Evolutionary conservation across 2,888 invertebrate genomes (phyloP).

Genomic region (Neelides folsomi): DNA sequence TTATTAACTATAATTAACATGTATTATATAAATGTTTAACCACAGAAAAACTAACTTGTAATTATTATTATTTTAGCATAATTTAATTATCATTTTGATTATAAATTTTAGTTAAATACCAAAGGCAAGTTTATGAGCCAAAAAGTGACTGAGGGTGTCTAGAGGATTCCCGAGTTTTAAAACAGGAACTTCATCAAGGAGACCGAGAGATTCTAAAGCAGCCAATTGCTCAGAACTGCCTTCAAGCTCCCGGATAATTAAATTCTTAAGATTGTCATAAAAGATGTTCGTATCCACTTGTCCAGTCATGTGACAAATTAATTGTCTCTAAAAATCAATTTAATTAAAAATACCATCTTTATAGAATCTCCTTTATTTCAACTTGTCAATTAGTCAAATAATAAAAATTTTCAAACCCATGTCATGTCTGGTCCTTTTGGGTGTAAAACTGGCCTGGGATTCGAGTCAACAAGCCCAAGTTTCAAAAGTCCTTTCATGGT

Average conservation of each 20-base stretch:
- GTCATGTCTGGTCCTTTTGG: constrained; percentile 89
- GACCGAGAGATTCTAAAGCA: constrained; percentile 71
- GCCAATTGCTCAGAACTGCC: constrained; percentile 41
- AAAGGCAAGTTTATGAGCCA: constrained; percentile 64
- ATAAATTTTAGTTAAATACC: constrained; percentile 43
- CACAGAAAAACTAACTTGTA: no score
- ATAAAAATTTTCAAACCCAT: constrained; percentile 53
- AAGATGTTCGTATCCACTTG: constrained; percentile 74
- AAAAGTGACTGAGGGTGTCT: constrained; percentile 81
- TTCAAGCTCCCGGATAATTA: constrained; percentile 67
- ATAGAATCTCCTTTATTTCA: no score
- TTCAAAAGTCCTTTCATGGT: constrained; percentile 75
- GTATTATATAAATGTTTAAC: no score
- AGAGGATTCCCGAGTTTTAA: constrained; percentile 74
- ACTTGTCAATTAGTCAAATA: no score
- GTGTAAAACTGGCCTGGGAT: constrained; percentile 78
- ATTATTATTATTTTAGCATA: no score
- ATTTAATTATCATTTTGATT: no score
- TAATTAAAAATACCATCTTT: no score
- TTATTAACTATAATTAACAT: not conserved
- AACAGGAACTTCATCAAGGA: constrained; percentile 68
- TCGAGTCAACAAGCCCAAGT: constrained; percentile 73
- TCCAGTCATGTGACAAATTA: constrained; percentile 74
- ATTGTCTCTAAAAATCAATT: constrained; percentile 56
- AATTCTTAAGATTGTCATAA: constrained; percentile 77